Evolutionary conservation across 1,140 invertebrate species (phyloP), one percentile per base, ranked within the genome.

Genomic region (Arion vulgaris): DNA sequence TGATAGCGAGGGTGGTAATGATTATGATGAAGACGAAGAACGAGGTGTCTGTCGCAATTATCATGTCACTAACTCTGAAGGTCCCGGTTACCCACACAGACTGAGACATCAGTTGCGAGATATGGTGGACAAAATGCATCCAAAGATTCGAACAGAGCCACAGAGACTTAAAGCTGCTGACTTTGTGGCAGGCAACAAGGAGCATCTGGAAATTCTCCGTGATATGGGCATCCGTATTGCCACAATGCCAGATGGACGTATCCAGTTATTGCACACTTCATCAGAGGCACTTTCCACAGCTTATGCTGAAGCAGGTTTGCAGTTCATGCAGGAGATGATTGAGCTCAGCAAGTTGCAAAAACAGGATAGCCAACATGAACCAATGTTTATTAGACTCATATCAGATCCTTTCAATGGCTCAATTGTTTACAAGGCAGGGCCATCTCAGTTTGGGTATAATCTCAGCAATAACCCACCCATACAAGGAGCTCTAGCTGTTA

Each of bases 251-350:
- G 97, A 99, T 93, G 98, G 98, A 62, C 93, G 96, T 73, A 95
- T 99, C 62, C 97, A 98, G 92, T 93, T 99, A 34, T 94, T 98
- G 26, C 97, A 99, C 89, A 92, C 93, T 38, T 89, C 92, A 11
- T 89, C 92, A 23, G 92, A 93, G 85, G 93, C 97, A 19, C 95
- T 95, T 89, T 95, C 95, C 71, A 92, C 95, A 23, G 95, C 95
- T 85, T 96, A 98, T 89, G 98, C 96, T 1, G 96, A 98, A 89
- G 96, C 98, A 93, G 98, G 98, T 0, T 91, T 98, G 36, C 93
- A 96, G 41, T 99, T 99, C 89, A 99, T 99, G 96, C 96, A 98
- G 89, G 98, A 99, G 93, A 98, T 99, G 97, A 95, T 97, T 15
- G 96, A 98, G 92, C 92, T 98, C 68, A 97, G 96, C 49, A 96